These are phyloP conservation scores for Pseudomyrmex dendroicus DNA, from an alignment of 1,140 invertebrate genomes.

Conservation along the genomic window DNA sequence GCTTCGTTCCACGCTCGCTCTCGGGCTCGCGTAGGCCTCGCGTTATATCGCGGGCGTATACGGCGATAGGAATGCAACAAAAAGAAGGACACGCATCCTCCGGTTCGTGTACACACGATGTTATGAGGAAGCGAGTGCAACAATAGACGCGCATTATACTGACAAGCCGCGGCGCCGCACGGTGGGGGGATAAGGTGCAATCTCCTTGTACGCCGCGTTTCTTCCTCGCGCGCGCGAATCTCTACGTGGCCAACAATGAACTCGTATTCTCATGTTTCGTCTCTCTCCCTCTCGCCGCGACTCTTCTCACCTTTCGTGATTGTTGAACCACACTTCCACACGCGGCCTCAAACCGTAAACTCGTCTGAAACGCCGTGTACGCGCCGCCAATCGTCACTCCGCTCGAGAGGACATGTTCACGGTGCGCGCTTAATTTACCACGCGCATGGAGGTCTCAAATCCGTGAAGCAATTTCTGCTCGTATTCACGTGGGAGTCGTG, in stretches of 20 bases:
- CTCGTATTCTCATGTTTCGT: constrained; percentile 72
- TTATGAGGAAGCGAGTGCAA: constrained; percentile 69
- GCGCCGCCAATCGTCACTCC: constrained; percentile 53
- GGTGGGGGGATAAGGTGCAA: constrained; percentile 66
- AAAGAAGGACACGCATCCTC: constrained; percentile 64
- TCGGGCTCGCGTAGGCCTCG: constrained; percentile 20
- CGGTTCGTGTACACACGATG: constrained; percentile 60
- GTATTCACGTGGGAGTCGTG: constrained; percentile 17
- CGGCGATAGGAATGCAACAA: constrained; percentile 54
- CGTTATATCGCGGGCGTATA: constrained; percentile 17
- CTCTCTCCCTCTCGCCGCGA: neutral
- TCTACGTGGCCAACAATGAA: constrained; percentile 68
- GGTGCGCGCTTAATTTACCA: constrained; percentile 48
- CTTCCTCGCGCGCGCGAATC: neutral
- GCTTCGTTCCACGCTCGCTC: neutral
- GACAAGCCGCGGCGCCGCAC: neutral
- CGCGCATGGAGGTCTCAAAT: constrained; percentile 39
- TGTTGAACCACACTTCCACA: constrained; percentile 65
- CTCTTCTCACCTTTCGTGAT: constrained; percentile 65
- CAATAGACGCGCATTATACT: constrained; percentile 69
- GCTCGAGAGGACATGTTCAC: constrained; percentile 28
- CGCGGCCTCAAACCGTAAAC: constrained; percentile 39
- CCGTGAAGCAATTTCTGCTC: constrained; percentile 37
- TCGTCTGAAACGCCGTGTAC: constrained; percentile 35
- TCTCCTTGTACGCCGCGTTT: constrained; percentile 56